phyloP scores from a whole-genome alignment of 2,113 vertebrate species.

The Todiramphus saurophagus region DNA sequence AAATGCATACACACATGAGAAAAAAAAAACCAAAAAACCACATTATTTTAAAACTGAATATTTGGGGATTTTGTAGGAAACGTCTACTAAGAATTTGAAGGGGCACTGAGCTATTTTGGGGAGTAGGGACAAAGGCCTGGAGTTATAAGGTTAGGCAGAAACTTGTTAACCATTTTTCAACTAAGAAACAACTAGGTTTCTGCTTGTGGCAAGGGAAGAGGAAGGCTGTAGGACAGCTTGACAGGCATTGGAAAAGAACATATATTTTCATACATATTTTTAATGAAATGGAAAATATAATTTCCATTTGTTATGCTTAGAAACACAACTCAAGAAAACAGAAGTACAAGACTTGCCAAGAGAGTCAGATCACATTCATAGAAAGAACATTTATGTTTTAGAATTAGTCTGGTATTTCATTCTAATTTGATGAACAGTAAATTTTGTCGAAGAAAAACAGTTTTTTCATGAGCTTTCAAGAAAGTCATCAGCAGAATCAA shows the following conservation, averaged over 20 bases:
- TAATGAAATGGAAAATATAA: background rate
- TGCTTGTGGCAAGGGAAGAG: background rate
- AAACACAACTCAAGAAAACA: background rate
- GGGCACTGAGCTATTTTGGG: background rate
- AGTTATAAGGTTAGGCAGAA: background rate
- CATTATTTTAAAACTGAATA: background rate
- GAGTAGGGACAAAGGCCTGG: background rate
- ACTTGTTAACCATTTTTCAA: background rate
- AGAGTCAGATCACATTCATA: background rate
- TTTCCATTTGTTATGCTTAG: background rate
- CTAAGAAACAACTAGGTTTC: background rate
- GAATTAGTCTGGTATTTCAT: background rate
- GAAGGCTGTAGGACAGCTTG: background rate
- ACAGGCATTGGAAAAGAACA: background rate
- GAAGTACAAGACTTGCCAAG: background rate
- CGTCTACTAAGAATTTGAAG: background rate
- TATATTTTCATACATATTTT: background rate
- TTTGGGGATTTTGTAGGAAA: background rate
- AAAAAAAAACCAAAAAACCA: fast-evolving
- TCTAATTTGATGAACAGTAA: background rate
- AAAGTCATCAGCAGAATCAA: background rate
- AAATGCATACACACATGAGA: no score
- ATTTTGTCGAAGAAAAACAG: background rate
- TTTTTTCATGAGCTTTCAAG: background rate
- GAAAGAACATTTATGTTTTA: background rate